Conservation (phyloP, 2,113 vertebrate species). For the Lates calcarifer region DNA sequence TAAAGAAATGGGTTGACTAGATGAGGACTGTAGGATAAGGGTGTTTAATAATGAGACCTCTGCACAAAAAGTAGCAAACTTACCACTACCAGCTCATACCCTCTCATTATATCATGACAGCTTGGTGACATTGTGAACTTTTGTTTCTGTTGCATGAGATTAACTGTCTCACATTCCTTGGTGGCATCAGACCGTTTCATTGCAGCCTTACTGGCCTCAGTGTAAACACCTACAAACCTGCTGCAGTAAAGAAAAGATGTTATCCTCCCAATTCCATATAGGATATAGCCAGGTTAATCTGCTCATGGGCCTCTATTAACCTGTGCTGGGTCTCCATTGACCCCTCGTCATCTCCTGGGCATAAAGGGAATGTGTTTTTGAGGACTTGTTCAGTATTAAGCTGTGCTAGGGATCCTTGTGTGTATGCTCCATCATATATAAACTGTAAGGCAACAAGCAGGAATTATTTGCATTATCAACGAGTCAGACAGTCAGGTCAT, state of each 20-base stretch:
- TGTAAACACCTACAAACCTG: constrained; percentile 14
- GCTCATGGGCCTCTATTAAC: not conserved
- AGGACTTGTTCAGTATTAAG: too few species aligned
- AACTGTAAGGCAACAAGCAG: too few species aligned
- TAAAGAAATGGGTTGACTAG: not conserved
- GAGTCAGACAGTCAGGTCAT: too few species aligned
- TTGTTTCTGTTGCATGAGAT: constrained; percentile 49
- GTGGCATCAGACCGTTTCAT: constrained; percentile 31
- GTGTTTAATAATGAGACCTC: not conserved
- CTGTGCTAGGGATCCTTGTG: too few species aligned
- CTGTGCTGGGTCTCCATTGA: not conserved
- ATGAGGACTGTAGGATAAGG: not conserved
- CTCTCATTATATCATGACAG: not conserved
- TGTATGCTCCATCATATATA: too few species aligned
- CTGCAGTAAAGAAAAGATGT: constrained; percentile 25
- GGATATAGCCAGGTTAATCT: not conserved
- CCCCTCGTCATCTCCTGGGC: not conserved
- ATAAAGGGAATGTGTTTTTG: too few species aligned
- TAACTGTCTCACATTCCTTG: constrained; percentile 51
- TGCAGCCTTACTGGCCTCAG: not conserved
- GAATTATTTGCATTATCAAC: too few species aligned
- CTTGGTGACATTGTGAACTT: constrained; percentile 16
- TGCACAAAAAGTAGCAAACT: not conserved
- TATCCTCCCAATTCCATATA: constrained; percentile 8
- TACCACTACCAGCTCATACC: not conserved